phyloP scores from a whole-genome alignment of 2,113 vertebrate genomes.

The Heterocephalus glaber region DNA sequence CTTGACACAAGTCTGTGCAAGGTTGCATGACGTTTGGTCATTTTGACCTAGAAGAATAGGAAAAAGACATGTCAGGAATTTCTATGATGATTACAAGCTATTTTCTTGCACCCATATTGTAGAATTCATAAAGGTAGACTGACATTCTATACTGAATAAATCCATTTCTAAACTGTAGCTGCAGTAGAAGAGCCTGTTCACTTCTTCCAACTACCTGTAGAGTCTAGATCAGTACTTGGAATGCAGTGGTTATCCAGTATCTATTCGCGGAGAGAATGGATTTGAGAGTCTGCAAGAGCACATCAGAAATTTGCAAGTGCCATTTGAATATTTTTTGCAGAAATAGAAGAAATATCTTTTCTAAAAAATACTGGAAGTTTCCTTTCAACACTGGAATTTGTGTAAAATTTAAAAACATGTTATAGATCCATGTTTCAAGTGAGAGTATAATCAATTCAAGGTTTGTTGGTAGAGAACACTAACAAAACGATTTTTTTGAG shows the following conservation, averaged over 20 bases:
- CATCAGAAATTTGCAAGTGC: not conserved
- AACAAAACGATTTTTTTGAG: slow-evolving; percentile 68
- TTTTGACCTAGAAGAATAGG: not conserved
- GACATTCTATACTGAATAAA: not conserved
- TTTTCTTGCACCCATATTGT: not conserved
- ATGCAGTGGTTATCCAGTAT: not conserved
- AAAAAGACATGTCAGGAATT: not conserved
- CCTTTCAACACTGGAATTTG: not conserved
- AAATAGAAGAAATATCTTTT: not conserved
- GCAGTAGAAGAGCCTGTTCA: not conserved
- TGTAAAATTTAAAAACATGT: not conserved
- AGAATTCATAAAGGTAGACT: not conserved
- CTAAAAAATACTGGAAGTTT: not conserved
- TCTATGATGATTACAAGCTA: not conserved
- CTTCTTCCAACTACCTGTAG: not conserved
- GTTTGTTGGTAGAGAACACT: slow-evolving; percentile 67
- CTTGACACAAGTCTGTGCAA: not conserved
- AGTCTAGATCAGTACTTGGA: not conserved
- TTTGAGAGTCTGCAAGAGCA: not conserved
- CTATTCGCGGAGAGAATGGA: not conserved
- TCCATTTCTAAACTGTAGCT: not conserved
- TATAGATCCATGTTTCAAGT: not conserved
- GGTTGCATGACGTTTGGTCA: not conserved
- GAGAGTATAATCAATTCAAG: not conserved
- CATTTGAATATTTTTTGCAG: slow-evolving; percentile 13